These are phyloP conservation scores for Leptura quadrifasciata DNA, from an alignment of 2,888 invertebrate genomes.

Conservation along the genomic window DNA sequence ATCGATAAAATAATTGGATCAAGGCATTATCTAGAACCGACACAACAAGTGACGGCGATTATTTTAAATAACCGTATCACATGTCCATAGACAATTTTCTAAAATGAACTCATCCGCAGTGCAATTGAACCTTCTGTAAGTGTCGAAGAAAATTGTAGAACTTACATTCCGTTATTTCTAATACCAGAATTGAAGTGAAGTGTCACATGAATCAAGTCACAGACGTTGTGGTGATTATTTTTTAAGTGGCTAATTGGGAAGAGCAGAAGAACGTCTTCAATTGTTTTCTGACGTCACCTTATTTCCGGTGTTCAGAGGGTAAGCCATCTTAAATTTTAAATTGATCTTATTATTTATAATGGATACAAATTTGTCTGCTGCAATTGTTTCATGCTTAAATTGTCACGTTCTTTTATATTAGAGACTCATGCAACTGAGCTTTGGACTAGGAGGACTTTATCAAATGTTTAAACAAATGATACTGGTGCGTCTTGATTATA, in stretches of 20 bases:
- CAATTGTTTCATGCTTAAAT: conserved; percentile 56
- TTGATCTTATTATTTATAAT: conserved; percentile 68
- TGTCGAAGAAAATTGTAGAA: conserved; percentile 23
- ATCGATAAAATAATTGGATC: conserved; percentile 34
- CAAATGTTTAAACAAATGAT: background rate
- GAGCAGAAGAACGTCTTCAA: conserved; percentile 56
- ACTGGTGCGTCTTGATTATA: background rate
- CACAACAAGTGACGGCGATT: conserved; percentile 39
- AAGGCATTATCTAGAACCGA: conserved; percentile 34
- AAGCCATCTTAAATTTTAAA: conserved; percentile 62
- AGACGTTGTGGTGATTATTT: conserved; percentile 46
- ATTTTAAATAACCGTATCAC: conserved; percentile 46
- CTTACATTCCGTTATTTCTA: background rate
- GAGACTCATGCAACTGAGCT: background rate
- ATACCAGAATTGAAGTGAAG: background rate
- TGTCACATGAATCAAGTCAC: conserved; percentile 31
- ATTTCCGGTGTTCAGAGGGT: conserved; percentile 63
- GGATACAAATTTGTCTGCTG: conserved; percentile 64
- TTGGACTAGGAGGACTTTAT: background rate
- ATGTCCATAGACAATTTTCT: conserved; percentile 43
- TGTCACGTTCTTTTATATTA: conserved; percentile 5
- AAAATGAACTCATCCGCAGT: conserved; percentile 51
- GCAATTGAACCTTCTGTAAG: conserved; percentile 33
- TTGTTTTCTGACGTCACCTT: conserved; percentile 64
- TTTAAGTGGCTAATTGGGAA: conserved; percentile 48